Base-by-base conservation (phyloP, 1,140 invertebrate species). In the Lasioglossum albipes region DNA sequence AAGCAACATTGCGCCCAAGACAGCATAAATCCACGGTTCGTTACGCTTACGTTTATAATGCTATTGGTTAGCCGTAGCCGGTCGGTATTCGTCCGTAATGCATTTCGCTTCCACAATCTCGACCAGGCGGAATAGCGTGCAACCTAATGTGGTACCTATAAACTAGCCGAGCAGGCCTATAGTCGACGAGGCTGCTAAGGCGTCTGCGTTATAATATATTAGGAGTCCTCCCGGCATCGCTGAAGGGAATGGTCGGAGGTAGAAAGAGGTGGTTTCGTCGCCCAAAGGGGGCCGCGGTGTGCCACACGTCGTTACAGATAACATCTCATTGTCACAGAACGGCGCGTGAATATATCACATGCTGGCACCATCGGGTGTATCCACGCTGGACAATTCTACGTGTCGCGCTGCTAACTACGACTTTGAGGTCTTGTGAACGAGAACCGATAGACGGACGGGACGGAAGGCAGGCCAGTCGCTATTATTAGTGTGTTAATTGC, bases 301-400 rank as follows among this genome's bases (percentile, higher is more conserved):
- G 85, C 81, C 81, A 80, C 85, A 83, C 65, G 57, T 75, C 70
- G 84, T 80, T 86, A 80, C 57, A 83, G 92, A 93, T 92, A 93
- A 90, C 88, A 92, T 92, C 91, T 91, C 88, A 90, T 90, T 91
- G 90, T 91, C 89, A 87, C 86, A 86, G 82, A 83, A 86, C 68
- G 72, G 59, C 75, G 88, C 68, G 84, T 84, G 87, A 92, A 92
- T 89, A 90, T 89, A 89, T 88, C 88, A 89, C 80, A 68, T 42
- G 65, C 54, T 69, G 71, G 71, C 71, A 75, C 71, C 71, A 79
- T 75, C 78, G 78, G 49, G 68, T 78, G 83, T 82, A 65, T 81
- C 64, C 68, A 71, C 54, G 72, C 27, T 27, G 79, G 45, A 72
- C 71, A 71, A 79, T 79, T 79, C 73, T 66, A 79, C 71, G 77